phyloP scores from a whole-genome alignment of 2,797 vertebrate genomes.

The Echeneis naucrates region DNA sequence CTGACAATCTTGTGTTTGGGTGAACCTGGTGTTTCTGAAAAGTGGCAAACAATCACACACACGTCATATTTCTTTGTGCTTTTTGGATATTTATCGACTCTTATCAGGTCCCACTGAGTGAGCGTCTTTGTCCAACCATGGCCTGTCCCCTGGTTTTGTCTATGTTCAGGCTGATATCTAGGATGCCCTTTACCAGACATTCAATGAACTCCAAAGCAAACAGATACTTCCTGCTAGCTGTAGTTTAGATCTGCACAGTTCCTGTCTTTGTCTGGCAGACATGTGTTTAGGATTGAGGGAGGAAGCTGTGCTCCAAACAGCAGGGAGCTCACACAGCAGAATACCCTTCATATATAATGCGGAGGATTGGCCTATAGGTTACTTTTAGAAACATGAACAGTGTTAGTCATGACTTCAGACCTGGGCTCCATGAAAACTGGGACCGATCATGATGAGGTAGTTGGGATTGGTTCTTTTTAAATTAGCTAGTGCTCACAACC shows the following conservation, averaged over 20 bases:
- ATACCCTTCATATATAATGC: background rate
- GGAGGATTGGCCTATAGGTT: background rate
- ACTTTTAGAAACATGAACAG: slow-evolving; percentile 9
- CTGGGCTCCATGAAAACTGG: slow-evolving; percentile 6
- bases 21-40: slow-evolving; percentile 14
- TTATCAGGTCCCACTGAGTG: slow-evolving; percentile 48
- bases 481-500: background rate
- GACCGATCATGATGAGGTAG: background rate
- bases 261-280: slow-evolving; percentile 76
- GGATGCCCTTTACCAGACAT: slow-evolving; percentile 72
- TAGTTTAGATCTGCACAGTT: slow-evolving; percentile 68
- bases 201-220: slow-evolving; percentile 63
- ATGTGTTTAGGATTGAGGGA: slow-evolving; percentile 57
- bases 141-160: slow-evolving; percentile 53
- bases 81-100: slow-evolving; percentile 22
- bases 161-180: slow-evolving; percentile 43
- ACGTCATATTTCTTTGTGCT: background rate
- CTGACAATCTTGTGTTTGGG: slow-evolving; percentile 4
- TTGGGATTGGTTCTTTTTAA: background rate
- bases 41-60: slow-evolving; percentile 20
- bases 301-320: slow-evolving; percentile 69
- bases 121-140: slow-evolving; percentile 15
- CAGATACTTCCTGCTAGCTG: slow-evolving; percentile 60
- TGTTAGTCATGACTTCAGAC: background rate
- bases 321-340: slow-evolving; percentile 39